Base-by-base conservation (phyloP, 1,140 invertebrate genomes). In the Nymphalis io region DNA sequence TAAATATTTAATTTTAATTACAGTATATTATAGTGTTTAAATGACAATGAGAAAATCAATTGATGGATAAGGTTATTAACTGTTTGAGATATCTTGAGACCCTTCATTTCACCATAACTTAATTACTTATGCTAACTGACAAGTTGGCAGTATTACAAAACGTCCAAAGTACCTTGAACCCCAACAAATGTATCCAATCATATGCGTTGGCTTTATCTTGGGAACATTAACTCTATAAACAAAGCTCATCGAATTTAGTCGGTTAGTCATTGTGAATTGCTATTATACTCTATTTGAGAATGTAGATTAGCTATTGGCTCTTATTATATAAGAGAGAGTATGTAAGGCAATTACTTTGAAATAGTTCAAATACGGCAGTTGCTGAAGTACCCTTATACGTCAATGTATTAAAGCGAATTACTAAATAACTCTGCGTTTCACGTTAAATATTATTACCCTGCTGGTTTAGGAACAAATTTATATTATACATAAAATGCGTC, bases 241-340 rank as follows among this genome's bases (percentile, higher is more conserved):
- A 80, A 70, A 76, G 86, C 42, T 74, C 87, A 72, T 59, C 23
- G 65, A 63, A 73, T 46, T 44, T 84, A 78, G 87, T 73, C 65
- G 70, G 58, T 63, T 76, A 74, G 78, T 68, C 44, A 39, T 53
- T 77, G 51, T 66, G 73, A 80, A 72, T 79, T 72, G 75, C 79
- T 84, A 85, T 85, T 84, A 82, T 80, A 74, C 75, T 81, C 74
- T 85, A 86, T 88, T 89, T 87, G 83, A 85, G 77, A 84, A 90
- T 84, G 85, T 83, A 90, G 87, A 89, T 90, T 89, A 88, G 82
- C 75, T 89, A 86, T 87, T 81, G 79, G 79, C 79, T 83, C 84
- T 84, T 83, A 80, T 81, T 77, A 67, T 74, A 53, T 63, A 53
- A 55, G 23, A 23, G 23, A 76, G 80, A 82, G 74, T 66, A 62